Conservation (phyloP, 2,888 invertebrate species). For the Vandiemenella viatica region DNA sequence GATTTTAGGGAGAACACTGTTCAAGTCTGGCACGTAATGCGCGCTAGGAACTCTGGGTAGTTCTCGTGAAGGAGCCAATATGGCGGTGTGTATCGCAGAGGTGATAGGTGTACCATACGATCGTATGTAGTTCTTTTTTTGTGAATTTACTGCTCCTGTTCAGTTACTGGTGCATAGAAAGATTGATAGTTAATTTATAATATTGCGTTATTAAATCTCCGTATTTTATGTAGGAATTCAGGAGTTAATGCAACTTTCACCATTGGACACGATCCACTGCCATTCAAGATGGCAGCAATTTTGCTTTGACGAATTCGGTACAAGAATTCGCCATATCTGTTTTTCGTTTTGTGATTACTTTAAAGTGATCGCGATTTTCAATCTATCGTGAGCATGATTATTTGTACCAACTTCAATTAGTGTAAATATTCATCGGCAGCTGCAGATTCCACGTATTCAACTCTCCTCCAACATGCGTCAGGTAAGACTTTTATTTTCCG, state of each 20-base stretch:
- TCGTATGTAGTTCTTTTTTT: too few relatives aligned
- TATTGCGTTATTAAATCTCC: too few relatives aligned
- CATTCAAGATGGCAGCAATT: constrained; percentile 16
- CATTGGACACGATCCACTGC: constrained; percentile 8
- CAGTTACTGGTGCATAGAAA: too few relatives aligned
- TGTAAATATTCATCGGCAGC: not conserved
- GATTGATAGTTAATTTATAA: too few relatives aligned
- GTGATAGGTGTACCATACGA: too few relatives aligned
- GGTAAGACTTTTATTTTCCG: constrained; percentile 8
- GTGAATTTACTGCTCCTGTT: too few relatives aligned
- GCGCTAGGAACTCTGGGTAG: constrained; percentile 18
- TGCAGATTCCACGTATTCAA: not conserved
- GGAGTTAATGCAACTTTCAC: too few relatives aligned
- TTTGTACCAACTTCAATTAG: too few relatives aligned
- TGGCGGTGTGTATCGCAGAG: constrained; percentile 11
- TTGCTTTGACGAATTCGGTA: constrained; percentile 6
- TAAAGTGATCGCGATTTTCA: not conserved
- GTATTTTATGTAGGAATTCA: too few relatives aligned
- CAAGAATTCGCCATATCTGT: not conserved
- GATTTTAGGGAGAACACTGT: constrained; percentile 15
- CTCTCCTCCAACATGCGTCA: constrained; percentile 9
- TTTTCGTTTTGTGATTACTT: not conserved
- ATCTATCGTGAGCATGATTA: too few relatives aligned
- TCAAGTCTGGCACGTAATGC: constrained; percentile 18
- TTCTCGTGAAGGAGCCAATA: constrained; percentile 16